Conservation (phyloP, 2,113 vertebrate genomes). For the Rousettus leschenaultii region DNA sequence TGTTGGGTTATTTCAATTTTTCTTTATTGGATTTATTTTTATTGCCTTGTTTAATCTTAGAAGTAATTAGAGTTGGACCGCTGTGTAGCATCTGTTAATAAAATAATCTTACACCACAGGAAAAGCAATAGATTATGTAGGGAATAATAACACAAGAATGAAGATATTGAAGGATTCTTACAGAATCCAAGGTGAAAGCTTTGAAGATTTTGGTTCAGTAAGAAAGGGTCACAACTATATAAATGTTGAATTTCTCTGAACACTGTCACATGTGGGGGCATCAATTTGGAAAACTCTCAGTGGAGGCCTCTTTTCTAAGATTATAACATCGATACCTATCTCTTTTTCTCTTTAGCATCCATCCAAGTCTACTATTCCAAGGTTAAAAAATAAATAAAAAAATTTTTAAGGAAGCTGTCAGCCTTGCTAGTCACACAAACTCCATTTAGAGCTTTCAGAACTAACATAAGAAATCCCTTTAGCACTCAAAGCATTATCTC, state of each 20-base stretch:
- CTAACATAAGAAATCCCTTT: background rate
- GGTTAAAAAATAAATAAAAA: background rate
- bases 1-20: background rate
- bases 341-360: background rate
- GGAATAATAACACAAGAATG: background rate
- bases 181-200: background rate
- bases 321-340: background rate
- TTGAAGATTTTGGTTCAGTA: background rate
- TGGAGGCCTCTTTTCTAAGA: slow-evolving; percentile 3
- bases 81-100: slow-evolving; percentile 34
- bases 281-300: background rate
- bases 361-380: slow-evolving; percentile 33
- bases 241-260: slow-evolving; percentile 40
- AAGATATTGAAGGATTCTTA: background rate
- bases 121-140: slow-evolving; percentile 49
- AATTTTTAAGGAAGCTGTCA: background rate
- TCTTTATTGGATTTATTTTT: slow-evolving; percentile 38
- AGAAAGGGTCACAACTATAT: background rate
- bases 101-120: slow-evolving; percentile 24
- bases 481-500: slow-evolving; percentile 23
- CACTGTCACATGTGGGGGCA: background rate
- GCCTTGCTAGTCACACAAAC: slow-evolving; percentile 12
- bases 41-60: slow-evolving; percentile 43
- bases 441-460: slow-evolving; percentile 31
- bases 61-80: slow-evolving; percentile 46